Evolutionary conservation across 2,797 vertebrate species (phyloP).

Genomic region (Carapus acus): DNA sequence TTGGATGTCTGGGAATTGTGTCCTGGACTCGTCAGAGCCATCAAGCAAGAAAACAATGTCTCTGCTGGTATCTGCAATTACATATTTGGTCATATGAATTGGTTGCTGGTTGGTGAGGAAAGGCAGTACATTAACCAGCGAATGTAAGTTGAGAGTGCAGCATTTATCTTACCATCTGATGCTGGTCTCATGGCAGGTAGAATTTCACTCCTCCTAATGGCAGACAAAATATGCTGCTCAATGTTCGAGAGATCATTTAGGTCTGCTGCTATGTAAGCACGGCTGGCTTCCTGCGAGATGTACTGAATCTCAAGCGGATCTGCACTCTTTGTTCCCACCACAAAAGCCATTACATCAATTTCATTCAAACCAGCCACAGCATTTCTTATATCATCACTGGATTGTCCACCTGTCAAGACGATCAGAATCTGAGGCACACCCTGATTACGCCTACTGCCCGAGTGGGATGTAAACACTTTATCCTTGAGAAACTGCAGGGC

Average conservation of each 20-base stretch:
- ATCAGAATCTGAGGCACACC: constrained; percentile 63
- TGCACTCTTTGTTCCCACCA: constrained; percentile 58
- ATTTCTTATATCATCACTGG: constrained; percentile 60
- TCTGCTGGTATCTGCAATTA: constrained; percentile 63
- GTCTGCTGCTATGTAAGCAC: constrained; percentile 49
- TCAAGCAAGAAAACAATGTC: constrained; percentile 77
- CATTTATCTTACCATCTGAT: constrained; percentile 53
- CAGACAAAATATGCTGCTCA: constrained; percentile 52
- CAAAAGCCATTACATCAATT: constrained; percentile 69
- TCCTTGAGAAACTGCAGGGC: constrained; percentile 64
- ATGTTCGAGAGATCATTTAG: constrained; percentile 45
- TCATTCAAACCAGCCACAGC: constrained; percentile 65
- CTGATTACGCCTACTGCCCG: constrained; percentile 62
- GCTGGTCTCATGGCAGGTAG: constrained; percentile 18
- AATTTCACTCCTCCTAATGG: constrained; percentile 26
- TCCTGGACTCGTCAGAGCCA: constrained; percentile 65
- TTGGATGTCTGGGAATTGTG: constrained; percentile 62
- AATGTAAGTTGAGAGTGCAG: constrained; percentile 2
- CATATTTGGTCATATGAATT: constrained; percentile 20
- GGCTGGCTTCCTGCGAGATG: constrained; percentile 56
- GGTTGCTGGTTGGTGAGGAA: constrained; percentile 11
- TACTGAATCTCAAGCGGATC: constrained; percentile 62
- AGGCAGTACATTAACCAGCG: constrained; percentile 1
- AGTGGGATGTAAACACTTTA: constrained; percentile 55
- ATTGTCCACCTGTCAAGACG: constrained; percentile 59